Percentiles rank a stretch among this genome's conserved stretches.
These are phyloP conservation scores for Hydroisotoma schaefferi DNA, from an alignment of 2,888 invertebrate species.

Conservation along the genomic window DNA sequence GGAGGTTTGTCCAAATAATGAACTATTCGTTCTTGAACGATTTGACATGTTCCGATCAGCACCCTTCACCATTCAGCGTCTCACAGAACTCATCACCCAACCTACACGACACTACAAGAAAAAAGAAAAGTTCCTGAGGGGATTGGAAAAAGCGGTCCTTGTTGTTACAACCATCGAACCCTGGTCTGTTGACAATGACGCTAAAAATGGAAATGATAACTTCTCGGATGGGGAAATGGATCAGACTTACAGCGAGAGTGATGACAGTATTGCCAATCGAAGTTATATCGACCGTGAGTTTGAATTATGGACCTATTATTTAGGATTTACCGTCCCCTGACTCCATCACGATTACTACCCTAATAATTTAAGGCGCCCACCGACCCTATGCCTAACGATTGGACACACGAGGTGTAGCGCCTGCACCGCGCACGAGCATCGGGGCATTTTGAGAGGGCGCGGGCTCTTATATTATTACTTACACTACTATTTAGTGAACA, in stretches of 20 bases:
- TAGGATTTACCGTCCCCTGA: no score
- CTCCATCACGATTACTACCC: no score
- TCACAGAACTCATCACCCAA: conserved; percentile 87
- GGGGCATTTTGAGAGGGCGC: no score
- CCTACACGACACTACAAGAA: conserved; percentile 92
- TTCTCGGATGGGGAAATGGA: conserved; percentile 21
- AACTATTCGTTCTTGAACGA: conserved; percentile 39
- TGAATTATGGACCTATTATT: no score
- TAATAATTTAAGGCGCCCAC: no score
- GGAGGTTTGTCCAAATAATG: conserved; percentile 33
- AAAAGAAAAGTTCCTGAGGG: conserved; percentile 94
- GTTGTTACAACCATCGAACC: conserved; percentile 66
- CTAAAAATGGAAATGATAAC: conserved; percentile 35
- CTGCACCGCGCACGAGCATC: no score
- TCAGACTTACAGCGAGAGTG: conserved; percentile 20
- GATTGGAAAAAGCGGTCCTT: conserved; percentile 89
- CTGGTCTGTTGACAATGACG: conserved; percentile 19
- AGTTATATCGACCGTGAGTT: conserved; percentile 21
- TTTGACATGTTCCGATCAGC: conserved; percentile 55
- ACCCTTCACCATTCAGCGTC: conserved; percentile 92
- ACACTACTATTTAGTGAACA: no score
- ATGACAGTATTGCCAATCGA: conserved; percentile 16
- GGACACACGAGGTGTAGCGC: no score
- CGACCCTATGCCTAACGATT: no score
- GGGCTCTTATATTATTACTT: no score